phyloP scores from a whole-genome alignment of 2,888 invertebrate genomes.

The Trichogramma dendrolimi region DNA sequence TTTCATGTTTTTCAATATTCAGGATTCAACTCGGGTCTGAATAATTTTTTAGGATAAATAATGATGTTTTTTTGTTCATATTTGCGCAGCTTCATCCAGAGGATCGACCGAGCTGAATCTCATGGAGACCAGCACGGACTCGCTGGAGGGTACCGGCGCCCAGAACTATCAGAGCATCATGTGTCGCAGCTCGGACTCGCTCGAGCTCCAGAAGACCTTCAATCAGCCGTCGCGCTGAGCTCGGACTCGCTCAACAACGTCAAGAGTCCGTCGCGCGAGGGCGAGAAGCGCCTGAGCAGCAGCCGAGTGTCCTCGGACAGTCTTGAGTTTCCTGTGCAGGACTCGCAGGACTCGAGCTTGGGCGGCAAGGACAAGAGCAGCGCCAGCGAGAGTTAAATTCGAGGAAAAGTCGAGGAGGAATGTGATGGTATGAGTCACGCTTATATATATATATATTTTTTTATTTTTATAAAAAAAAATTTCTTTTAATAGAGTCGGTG shows the following conservation, averaged over 20 bases:
- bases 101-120: conserved; percentile 51
- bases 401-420: conserved; percentile 10
- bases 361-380: conserved; percentile 31
- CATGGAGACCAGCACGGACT: conserved; percentile 63
- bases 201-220: conserved; percentile 60
- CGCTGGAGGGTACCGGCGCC: conserved; percentile 55
- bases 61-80: background rate
- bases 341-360: conserved; percentile 34
- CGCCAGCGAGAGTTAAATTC: conserved; percentile 37
- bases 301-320: conserved; percentile 49
- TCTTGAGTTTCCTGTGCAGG: conserved; percentile 43
- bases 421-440: conserved; percentile 22
- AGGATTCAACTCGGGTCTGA: no score
- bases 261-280: conserved; percentile 39
- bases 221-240: conserved; percentile 48
- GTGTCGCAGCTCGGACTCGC: conserved; percentile 65
- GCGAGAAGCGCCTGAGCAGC: conserved; percentile 35
- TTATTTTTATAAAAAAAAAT: background rate
- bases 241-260: conserved; percentile 50
- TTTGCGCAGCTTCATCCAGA: background rate
- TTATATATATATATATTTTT: conserved; percentile 1
- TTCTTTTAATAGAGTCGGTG: no score
- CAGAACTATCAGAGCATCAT: conserved; percentile 53
- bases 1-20: background rate
- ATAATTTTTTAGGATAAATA: no score